phyloP scores from a whole-genome alignment of 2,113 vertebrate genomes.

The Protomyctophum bolini region DNA sequence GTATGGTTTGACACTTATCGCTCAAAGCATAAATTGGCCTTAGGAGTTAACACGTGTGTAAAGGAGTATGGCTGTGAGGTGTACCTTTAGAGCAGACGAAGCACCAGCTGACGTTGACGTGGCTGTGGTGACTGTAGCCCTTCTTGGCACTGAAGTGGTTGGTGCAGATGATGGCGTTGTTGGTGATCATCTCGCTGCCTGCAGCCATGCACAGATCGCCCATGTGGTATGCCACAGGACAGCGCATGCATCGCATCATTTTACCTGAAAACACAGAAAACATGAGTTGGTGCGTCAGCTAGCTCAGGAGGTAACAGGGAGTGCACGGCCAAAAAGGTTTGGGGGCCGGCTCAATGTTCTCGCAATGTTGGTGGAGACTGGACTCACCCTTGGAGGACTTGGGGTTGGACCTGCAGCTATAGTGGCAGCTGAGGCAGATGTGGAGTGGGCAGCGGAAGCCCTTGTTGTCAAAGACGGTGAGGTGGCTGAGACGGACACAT shows the following conservation, averaged over 20 bases:
- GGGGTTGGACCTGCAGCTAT: conserved; percentile 83
- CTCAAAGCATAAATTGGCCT: no score
- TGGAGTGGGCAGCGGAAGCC: conserved; percentile 96
- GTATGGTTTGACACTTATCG: no score
- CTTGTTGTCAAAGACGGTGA: conserved; percentile 90
- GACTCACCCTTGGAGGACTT: conserved; percentile 88
- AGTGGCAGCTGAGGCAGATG: conserved; percentile 91
- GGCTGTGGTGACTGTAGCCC: conserved; percentile 91
- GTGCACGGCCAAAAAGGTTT: no score
- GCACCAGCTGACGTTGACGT: conserved; percentile 99
- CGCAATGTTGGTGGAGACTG: background rate
- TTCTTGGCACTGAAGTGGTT: conserved; percentile 92
- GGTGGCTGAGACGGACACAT: conserved; percentile 85
- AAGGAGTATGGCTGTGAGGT: background rate
- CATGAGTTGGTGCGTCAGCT: background rate
- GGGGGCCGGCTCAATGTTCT: no score
- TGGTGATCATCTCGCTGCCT: conserved; percentile 87
- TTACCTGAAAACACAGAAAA: conserved; percentile 77
- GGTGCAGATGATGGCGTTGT: conserved; percentile 89
- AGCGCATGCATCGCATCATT: conserved; percentile 95
- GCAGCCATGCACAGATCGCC: conserved; percentile 93
- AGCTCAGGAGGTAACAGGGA: no score
- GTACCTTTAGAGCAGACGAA: conserved; percentile 98
- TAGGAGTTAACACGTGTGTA: no score
- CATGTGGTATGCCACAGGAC: conserved; percentile 91